phyloP scores from a whole-genome alignment of 2,888 invertebrate genomes.

The Perizoma flavofasciatum region DNA sequence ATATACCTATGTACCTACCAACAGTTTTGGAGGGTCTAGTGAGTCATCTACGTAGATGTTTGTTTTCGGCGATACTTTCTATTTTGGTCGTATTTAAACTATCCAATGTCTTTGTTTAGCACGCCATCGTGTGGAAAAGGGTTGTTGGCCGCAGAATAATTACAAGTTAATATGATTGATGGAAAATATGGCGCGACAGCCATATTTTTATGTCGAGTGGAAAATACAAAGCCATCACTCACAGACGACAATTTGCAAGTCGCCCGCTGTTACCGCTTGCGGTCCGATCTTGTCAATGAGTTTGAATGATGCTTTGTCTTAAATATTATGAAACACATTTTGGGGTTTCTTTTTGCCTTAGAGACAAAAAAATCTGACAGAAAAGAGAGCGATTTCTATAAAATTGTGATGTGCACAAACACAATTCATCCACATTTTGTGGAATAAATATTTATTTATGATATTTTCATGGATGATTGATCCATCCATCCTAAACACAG shows the following conservation, averaged over 20 bases:
- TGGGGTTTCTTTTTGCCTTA: not conserved
- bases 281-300: constrained; percentile 25
- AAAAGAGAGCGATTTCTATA: too few relatives aligned
- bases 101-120: constrained; percentile 5
- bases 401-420: too few relatives aligned
- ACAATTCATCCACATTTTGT: too few relatives aligned
- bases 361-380: too few relatives aligned
- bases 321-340: constrained; percentile 4
- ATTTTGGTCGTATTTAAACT: too few relatives aligned
- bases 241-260: constrained; percentile 51
- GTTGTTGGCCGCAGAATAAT: constrained; percentile 23
- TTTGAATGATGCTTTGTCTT: constrained; percentile 19
- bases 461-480: too few relatives aligned
- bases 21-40: too few relatives aligned
- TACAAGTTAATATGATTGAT: constrained; percentile 48
- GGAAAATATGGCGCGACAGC: constrained; percentile 29
- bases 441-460: too few relatives aligned
- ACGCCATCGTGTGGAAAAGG: constrained; percentile 19
- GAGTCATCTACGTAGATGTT: too few relatives aligned
- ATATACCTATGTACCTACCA: too few relatives aligned
- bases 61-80: too few relatives aligned
- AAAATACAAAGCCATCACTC: constrained; percentile 49
- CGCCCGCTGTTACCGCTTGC: constrained; percentile 39
- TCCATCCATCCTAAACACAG: too few relatives aligned
- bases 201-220: constrained; percentile 42